Conservation (phyloP, 2,888 invertebrate genomes). For the Lacanobia wlatinum region DNA sequence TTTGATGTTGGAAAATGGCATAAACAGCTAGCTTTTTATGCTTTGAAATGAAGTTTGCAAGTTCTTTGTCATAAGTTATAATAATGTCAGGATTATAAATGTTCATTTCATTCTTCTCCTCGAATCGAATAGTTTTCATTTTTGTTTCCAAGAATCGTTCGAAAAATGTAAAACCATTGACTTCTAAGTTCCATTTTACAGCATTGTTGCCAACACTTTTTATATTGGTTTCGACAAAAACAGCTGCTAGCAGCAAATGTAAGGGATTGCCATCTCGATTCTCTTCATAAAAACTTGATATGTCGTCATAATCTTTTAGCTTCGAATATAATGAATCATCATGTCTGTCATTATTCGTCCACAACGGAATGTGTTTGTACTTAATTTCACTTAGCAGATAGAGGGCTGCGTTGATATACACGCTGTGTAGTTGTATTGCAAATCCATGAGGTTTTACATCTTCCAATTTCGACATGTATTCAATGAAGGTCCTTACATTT, state of each 20-base stretch:
- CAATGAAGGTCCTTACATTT: conserved; percentile 25
- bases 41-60: conserved; percentile 28
- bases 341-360: neutral
- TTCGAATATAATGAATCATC: neutral
- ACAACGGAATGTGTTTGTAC: conserved; percentile 6
- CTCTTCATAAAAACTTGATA: neutral
- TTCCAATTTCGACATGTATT: conserved; percentile 1
- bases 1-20: conserved; percentile 22
- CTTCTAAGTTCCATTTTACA: conserved; percentile 33
- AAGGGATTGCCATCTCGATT: conserved; percentile 32
- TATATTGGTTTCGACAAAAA: conserved; percentile 43
- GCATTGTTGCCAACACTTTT: conserved; percentile 9
- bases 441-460: conserved; percentile 4
- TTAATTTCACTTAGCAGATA: neutral
- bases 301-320: neutral
- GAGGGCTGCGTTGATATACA: neutral
- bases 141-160: conserved; percentile 50
- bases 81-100: conserved; percentile 38
- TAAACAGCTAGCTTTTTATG: conserved; percentile 53
- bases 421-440: conserved; percentile 1
- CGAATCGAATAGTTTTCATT: conserved; percentile 43
- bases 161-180: conserved; percentile 39
- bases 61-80: conserved; percentile 44
- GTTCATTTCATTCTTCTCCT: conserved; percentile 50
- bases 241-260: conserved; percentile 48